These are phyloP conservation scores for Arnoldichthys spilopterus DNA, from an alignment of 2,797 vertebrate genomes.

Conservation along the genomic window DNA sequence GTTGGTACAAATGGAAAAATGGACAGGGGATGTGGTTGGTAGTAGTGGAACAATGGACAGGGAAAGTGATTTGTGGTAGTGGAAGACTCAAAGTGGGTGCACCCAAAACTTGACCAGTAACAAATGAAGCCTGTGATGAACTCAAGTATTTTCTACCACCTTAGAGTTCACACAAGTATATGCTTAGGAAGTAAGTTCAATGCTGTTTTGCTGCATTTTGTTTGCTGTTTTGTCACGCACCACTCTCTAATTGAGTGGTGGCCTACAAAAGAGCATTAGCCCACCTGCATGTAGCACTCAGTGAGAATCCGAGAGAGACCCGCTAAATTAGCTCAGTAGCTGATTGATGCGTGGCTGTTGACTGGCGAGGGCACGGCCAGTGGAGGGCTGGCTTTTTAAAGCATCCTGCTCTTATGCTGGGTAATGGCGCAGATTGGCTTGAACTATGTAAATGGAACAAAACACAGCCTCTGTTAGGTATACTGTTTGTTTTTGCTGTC, in stretches of 20 bases:
- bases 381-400: conserved; percentile 67
- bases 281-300: conserved; percentile 70
- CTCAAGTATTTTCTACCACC: conserved; percentile 10
- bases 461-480: conserved; percentile 59
- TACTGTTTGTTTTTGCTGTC: conserved; percentile 64
- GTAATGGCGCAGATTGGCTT: conserved; percentile 62
- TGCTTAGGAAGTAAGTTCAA: conserved; percentile 24
- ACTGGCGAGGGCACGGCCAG: conserved; percentile 62
- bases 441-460: conserved; percentile 65
- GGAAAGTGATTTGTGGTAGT: not conserved
- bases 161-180: conserved; percentile 19
- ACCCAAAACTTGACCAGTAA: not conserved
- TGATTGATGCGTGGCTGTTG: conserved; percentile 67
- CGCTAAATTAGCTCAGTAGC: conserved; percentile 68
- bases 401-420: conserved; percentile 60
- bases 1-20: too few relatives aligned
- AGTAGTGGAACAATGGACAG: too few relatives aligned
- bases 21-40: not conserved
- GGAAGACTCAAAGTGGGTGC: not conserved
- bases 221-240: conserved; percentile 56
- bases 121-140: conserved; percentile 7
- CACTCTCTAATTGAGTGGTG: conserved; percentile 62
- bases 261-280: conserved; percentile 69
- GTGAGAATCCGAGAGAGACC: conserved; percentile 66
- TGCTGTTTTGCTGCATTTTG: conserved; percentile 54